Evolutionary conservation across 2,797 vertebrate species (phyloP).

Genomic region (Emys orbicularis): DNA sequence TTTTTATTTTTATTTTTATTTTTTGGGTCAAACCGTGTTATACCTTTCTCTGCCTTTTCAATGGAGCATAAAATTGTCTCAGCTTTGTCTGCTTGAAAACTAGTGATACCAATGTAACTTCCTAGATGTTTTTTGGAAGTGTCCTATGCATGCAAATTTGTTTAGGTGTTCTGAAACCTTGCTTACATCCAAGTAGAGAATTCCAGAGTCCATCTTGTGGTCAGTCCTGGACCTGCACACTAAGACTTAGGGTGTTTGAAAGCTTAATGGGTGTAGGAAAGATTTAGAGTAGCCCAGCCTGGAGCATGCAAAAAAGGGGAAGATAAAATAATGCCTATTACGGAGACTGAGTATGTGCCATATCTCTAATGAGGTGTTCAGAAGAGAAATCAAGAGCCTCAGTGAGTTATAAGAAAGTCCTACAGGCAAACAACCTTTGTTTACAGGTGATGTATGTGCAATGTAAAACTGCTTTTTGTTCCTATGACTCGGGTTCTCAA

Average conservation of each 20-base stretch:
- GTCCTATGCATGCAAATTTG: fast-evolving
- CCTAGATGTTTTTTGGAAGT: not conserved
- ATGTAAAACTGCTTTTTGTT: not conserved
- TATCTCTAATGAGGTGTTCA: not conserved
- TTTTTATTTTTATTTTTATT: not conserved
- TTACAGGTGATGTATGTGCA: not conserved
- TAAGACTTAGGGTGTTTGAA: not conserved
- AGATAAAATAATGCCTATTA: not conserved
- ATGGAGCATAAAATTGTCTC: not conserved
- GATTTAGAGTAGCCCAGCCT: too few relatives aligned
- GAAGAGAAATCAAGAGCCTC: not conserved
- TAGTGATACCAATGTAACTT: not conserved
- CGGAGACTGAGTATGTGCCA: not conserved
- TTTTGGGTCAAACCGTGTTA: not conserved
- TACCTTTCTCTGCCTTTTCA: not conserved
- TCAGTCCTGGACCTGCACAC: not conserved
- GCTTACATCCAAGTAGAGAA: not conserved
- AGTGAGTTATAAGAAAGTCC: not conserved
- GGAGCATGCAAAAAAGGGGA: not conserved
- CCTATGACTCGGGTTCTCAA: too few relatives aligned
- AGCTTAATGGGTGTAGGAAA: fast-evolving
- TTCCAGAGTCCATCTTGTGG: not conserved
- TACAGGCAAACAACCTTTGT: fast-evolving
- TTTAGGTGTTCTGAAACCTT: not conserved
- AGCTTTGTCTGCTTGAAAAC: not conserved